Percentiles rank a stretch among this genome's conserved stretches.
phyloP scores from a whole-genome alignment of 2,888 invertebrate genomes.

The Tetragonisca angustula region DNA sequence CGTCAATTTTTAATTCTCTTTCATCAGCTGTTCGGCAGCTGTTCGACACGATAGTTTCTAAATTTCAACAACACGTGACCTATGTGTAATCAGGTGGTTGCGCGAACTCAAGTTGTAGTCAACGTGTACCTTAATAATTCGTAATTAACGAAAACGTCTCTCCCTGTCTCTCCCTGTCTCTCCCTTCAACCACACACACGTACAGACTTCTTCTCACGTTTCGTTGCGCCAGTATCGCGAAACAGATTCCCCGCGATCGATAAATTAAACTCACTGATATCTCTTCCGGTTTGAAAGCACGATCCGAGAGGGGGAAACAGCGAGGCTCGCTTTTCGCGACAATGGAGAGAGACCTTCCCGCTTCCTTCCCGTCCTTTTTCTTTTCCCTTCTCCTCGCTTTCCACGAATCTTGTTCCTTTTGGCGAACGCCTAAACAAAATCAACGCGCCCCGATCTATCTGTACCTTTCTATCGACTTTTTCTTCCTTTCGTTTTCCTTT shows the following conservation, averaged over 20 bases:
- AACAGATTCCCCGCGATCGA: constrained; percentile 63
- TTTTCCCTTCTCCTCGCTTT: neutral
- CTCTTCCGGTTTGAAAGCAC: constrained; percentile 75
- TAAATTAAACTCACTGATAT: constrained; percentile 71
- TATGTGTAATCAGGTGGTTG: too few relatives aligned
- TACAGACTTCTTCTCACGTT: neutral
- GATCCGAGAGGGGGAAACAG: constrained; percentile 17
- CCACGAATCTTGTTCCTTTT: neutral
- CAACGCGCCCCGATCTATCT: neutral
- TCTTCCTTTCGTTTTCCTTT: neutral
- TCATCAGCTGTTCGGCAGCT: too few relatives aligned
- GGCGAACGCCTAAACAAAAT: neutral
- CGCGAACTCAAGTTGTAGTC: too few relatives aligned
- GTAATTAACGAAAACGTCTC: constrained; percentile 53
- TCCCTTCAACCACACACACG: neutral
- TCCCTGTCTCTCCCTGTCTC: constrained; percentile 3
- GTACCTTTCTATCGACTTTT: neutral
- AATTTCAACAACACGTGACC: too few relatives aligned
- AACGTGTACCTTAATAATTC: constrained; percentile 20
- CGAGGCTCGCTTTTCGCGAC: constrained; percentile 19
- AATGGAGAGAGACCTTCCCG: constrained; percentile 6
- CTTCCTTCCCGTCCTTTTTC: constrained; percentile 6
- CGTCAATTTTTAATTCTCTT: too few relatives aligned
- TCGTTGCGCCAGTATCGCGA: constrained; percentile 31
- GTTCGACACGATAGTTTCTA: too few relatives aligned